Evolutionary conservation across 2,888 invertebrate species (phyloP), one percentile per base, ranked within the genome.

Genomic region (Galeruca laticollis): DNA sequence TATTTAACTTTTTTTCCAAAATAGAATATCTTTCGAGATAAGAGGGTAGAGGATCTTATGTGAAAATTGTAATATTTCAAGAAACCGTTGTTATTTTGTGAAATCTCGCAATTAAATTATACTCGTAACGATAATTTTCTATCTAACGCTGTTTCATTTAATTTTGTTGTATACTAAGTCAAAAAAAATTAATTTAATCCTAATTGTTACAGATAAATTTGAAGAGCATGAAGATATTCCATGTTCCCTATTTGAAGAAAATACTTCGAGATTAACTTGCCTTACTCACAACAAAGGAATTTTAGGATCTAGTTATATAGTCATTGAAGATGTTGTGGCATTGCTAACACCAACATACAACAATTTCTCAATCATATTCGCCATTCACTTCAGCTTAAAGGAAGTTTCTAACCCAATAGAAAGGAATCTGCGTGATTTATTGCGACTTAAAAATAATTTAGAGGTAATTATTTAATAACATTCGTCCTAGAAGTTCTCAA

Each of bases 201-300:
- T 56, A 4, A 13, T 52, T 21, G 47, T 61, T 57, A 5, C 10
- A 75, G 75, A 75, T 13, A 75, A 78, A 52, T 86, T 86, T 74
- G 79, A 80, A 61, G 78, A 82, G 40, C 85, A 85, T 60, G 84
- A 84, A 52, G 85, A 86, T 73, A 79, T 85, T 59, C 74, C 78
- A 13, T 86, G 86, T 68, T 63, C 63, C 5, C 77, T 80, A 67
- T 82, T 80, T 70, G 85, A 83, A 8, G 82, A 83, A 68, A 31
- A 67, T 3, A 67, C 72, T 6, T 70, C 78, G 65, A 81, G 80
- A 10, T 75, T 85, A 31, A 75, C 75, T 61, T 85, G 86, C 73
- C 71, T 85, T 21, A 74, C 80, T 9, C 31, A 70, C 11, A 80
- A 78, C 20, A 79, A 65, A 2, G 82, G 82, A 5, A 80, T 85